Percentiles rank a stretch among this genome's conserved stretches.
These are phyloP conservation scores for Antheraea mylitta DNA, from an alignment of 1,140 invertebrate genomes.

Conservation along the genomic window DNA sequence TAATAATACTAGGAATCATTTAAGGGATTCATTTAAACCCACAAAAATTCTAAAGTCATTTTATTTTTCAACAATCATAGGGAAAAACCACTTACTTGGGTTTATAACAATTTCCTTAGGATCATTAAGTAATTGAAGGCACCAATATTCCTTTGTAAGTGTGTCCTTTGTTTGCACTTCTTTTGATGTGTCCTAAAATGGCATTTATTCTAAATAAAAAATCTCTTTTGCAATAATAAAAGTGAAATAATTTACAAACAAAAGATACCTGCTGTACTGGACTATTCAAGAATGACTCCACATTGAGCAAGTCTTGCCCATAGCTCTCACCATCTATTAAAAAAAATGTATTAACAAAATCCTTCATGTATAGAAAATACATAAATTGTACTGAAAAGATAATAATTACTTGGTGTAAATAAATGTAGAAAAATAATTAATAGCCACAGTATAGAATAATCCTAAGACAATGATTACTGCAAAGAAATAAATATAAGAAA, in stretches of 20 bases:
- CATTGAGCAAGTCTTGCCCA: slow-evolving; percentile 28
- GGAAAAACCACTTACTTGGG: slow-evolving; percentile 34
- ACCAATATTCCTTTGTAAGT: slow-evolving; percentile 28
- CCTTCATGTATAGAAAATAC: no score
- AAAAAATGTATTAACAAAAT: slow-evolving; percentile 1
- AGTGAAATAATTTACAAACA: neutral
- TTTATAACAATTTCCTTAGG: slow-evolving; percentile 22
- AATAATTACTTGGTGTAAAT: no score
- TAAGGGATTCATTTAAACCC: no score
- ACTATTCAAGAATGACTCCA: slow-evolving; percentile 48
- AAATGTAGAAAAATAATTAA: no score
- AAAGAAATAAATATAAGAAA: no score
- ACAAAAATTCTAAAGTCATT: neutral
- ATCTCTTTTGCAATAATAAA: neutral
- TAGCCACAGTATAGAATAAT: no score
- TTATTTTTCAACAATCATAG: neutral
- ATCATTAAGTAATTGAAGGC: slow-evolving; percentile 17
- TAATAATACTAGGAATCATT: no score
- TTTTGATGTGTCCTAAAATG: slow-evolving; percentile 25
- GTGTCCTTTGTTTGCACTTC: slow-evolving; percentile 9
- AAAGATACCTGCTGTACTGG: slow-evolving; percentile 33
- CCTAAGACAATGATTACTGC: no score
- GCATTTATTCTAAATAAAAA: neutral
- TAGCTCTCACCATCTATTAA: slow-evolving; percentile 32
- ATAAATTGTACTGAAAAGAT: no score